A percentile compares a stretch with the other conserved stretches of the same genome.
phyloP scores from a whole-genome alignment of 2,888 invertebrate genomes.

The Herminia tarsipennalis region DNA sequence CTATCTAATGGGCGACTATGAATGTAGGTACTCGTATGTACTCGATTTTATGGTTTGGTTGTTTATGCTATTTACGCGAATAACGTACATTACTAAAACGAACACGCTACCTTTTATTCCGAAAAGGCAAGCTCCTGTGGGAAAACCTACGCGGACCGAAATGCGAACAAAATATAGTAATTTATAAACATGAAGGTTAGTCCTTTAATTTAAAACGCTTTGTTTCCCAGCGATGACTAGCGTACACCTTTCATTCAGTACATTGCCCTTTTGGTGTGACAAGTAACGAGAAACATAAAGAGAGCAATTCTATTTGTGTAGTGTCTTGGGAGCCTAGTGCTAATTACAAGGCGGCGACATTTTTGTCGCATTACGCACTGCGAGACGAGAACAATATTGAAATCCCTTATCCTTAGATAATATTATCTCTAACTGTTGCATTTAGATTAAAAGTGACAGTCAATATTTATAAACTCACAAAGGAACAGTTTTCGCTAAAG shows the following conservation, averaged over 20 bases:
- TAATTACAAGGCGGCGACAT: constrained; percentile 67
- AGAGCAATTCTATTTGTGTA: constrained; percentile 64
- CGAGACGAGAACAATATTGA: constrained; percentile 27
- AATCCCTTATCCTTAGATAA: constrained; percentile 30
- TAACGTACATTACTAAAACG: too few relatives aligned
- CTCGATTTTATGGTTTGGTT: too few relatives aligned
- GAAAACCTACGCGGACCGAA: too few relatives aligned
- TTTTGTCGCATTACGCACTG: constrained; percentile 62
- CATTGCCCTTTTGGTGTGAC: constrained; percentile 54
- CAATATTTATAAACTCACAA: too few relatives aligned
- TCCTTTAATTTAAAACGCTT: neutral
- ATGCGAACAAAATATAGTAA: too few relatives aligned
- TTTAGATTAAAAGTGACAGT: constrained; percentile 19
- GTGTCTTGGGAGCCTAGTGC: constrained; percentile 60
- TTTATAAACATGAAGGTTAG: too few relatives aligned
- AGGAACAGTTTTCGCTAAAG: too few relatives aligned
- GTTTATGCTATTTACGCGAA: too few relatives aligned
- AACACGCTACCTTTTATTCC: too few relatives aligned
- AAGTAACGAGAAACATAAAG: constrained; percentile 55
- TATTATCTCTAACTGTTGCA: constrained; percentile 27
- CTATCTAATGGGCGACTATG: too few relatives aligned
- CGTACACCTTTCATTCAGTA: neutral
- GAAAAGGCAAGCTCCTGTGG: too few relatives aligned
- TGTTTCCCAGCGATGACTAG: neutral
- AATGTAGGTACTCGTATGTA: too few relatives aligned